These are phyloP conservation scores for Cheilosia scutellata DNA, from an alignment of 2,888 invertebrate species.

Conservation along the genomic window DNA sequence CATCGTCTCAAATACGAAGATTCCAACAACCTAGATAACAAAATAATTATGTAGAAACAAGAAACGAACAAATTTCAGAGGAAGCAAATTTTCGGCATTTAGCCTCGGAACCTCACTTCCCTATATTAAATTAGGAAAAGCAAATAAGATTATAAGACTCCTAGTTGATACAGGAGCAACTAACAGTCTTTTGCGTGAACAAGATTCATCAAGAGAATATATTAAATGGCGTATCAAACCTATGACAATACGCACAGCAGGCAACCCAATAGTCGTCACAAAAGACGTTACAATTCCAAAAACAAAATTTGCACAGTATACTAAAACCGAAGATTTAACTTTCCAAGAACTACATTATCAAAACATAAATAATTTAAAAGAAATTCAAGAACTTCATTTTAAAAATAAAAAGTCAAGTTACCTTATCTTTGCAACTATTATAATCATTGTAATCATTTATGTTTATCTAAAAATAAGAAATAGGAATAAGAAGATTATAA, in stretches of 20 bases:
- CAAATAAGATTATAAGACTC: slow-evolving; percentile 10
- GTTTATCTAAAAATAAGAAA: too few relatives aligned
- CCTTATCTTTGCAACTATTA: too few relatives aligned
- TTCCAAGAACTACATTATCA: too few relatives aligned
- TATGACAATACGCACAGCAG: too few relatives aligned
- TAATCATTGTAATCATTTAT: too few relatives aligned
- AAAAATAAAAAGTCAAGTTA: too few relatives aligned
- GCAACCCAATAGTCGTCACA: background rate
- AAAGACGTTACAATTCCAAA: slow-evolving; percentile 9
- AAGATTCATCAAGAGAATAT: slow-evolving; percentile 20
- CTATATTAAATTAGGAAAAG: slow-evolving; percentile 27
- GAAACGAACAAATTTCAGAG: background rate
- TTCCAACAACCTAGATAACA: background rate
- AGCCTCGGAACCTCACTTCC: slow-evolving; percentile 10
- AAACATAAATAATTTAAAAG: too few relatives aligned
- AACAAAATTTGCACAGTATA: background rate
- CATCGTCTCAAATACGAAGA: slow-evolving; percentile 11
- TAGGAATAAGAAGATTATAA: too few relatives aligned
- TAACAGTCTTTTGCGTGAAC: slow-evolving; percentile 24
- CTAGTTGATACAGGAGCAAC: slow-evolving; percentile 14
- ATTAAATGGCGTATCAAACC: slow-evolving; percentile 11
- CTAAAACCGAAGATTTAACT: too few relatives aligned
- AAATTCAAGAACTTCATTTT: too few relatives aligned
- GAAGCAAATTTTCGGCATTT: slow-evolving; percentile 16
- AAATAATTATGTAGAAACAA: background rate